phyloP scores from a whole-genome alignment of 2,113 vertebrate genomes.

The Takifugu flavidus region DNA sequence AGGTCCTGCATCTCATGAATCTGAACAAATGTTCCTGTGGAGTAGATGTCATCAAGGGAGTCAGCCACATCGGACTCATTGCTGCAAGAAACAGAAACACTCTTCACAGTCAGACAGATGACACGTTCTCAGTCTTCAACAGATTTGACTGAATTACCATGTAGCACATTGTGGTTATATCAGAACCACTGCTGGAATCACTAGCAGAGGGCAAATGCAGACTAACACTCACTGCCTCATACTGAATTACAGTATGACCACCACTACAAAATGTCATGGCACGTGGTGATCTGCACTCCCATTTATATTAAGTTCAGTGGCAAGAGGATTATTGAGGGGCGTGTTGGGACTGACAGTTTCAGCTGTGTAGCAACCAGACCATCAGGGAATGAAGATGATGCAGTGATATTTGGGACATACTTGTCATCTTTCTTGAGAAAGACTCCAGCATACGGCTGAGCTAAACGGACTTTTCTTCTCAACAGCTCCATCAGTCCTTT shows the following conservation, averaged over 20 bases:
- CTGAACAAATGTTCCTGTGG: constrained; percentile 94
- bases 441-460: constrained; percentile 94
- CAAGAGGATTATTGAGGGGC: too few relatives aligned
- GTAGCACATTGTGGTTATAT: too few relatives aligned
- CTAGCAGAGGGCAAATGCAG: too few relatives aligned
- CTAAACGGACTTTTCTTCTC: constrained; percentile 91
- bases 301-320: too few relatives aligned
- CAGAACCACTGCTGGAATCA: too few relatives aligned
- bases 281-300: too few relatives aligned
- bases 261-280: too few relatives aligned
- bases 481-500: constrained; percentile 89
- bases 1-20: constrained; percentile 99
- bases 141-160: too few relatives aligned
- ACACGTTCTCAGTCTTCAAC: too few relatives aligned
- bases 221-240: too few relatives aligned
- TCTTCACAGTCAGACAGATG: background rate
- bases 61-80: constrained; percentile 91
- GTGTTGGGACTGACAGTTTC: too few relatives aligned
- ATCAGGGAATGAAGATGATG: background rate
- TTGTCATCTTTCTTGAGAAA: constrained; percentile 93
- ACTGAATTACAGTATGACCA: too few relatives aligned
- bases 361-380: background rate
- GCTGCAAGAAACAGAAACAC: constrained; percentile 61
- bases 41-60: constrained; percentile 87
- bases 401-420: constrained; percentile 63